A percentile compares a stretch with the other conserved stretches of the same genome.
Evolutionary conservation across 1,140 invertebrate genomes (phyloP).

Genomic region (Drosophila ananassae): DNA sequence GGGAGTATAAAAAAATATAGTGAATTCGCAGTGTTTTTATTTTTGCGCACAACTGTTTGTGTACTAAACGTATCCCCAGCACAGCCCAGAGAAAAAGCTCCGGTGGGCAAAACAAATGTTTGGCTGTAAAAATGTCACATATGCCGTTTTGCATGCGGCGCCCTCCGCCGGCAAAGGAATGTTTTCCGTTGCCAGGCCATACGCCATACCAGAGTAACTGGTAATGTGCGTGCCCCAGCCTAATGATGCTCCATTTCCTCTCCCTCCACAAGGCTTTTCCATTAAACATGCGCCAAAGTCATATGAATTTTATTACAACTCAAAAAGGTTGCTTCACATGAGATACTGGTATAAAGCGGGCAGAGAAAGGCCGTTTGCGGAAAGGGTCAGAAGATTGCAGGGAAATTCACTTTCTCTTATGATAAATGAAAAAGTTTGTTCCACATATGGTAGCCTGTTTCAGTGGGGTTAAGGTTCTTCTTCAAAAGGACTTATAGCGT

Average conservation of each 20-base stretch:
- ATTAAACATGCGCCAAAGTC: slow-evolving; percentile 77
- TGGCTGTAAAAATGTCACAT: slow-evolving; percentile 82
- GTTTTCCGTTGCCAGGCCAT: not conserved
- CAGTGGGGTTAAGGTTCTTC: slow-evolving; percentile 43
- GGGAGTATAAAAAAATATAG: not conserved
- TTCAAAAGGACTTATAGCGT: slow-evolving; percentile 56
- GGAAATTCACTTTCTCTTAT: slow-evolving; percentile 33
- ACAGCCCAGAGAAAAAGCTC: slow-evolving; percentile 16
- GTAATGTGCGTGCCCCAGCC: slow-evolving; percentile 72
- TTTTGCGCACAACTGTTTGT: not conserved
- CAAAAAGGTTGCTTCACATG: slow-evolving; percentile 58
- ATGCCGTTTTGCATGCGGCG: slow-evolving; percentile 77
- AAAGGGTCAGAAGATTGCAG: slow-evolving; percentile 2
- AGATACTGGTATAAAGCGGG: slow-evolving; percentile 12
- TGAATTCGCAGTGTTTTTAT: not conserved
- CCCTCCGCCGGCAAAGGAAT: slow-evolving; percentile 7
- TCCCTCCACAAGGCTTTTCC: slow-evolving; percentile 32
- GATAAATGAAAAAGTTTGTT: slow-evolving; percentile 57
- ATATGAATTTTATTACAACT: slow-evolving; percentile 81
- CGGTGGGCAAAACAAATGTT: slow-evolving; percentile 77
- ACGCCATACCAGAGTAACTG: slow-evolving; percentile 8
- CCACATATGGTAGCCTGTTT: slow-evolving; percentile 33
- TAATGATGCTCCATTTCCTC: slow-evolving; percentile 62
- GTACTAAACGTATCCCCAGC: not conserved
- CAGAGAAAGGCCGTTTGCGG: not conserved